These are phyloP conservation scores for Myotis davidii DNA, from an alignment of 2,113 vertebrate genomes.

Conservation along the genomic window DNA sequence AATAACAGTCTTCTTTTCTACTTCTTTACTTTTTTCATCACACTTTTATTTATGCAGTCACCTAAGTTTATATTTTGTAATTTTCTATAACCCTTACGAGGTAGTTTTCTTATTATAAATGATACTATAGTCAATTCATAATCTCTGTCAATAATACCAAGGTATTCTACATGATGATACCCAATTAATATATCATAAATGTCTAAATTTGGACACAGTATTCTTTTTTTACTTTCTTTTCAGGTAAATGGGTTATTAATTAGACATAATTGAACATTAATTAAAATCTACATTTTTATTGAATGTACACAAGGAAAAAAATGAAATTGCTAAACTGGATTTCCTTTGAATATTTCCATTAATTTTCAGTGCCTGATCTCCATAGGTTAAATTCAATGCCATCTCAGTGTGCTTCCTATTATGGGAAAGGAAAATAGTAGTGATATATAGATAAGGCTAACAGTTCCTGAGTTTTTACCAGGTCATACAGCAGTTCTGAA, in stretches of 20 bases:
- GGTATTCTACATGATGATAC: neutral
- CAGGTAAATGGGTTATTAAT: neutral
- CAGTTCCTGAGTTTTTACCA: neutral
- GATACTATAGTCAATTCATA: neutral
- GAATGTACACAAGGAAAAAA: neutral
- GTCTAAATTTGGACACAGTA: neutral
- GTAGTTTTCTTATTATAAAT: neutral
- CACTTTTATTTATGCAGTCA: neutral
- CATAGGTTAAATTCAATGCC: neutral
- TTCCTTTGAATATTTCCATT: slow-evolving; percentile 1
- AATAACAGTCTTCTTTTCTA: neutral
- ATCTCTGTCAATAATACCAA: neutral
- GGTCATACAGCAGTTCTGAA: neutral
- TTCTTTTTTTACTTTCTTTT: slow-evolving; percentile 35
- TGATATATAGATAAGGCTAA: neutral
- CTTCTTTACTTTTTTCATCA: neutral
- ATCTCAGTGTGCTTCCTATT: neutral
- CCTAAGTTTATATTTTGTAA: neutral
- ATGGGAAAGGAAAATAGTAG: neutral
- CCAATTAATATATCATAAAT: neutral
- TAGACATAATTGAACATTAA: neutral
- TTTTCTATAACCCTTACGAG: neutral
- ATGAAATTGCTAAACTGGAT: neutral
- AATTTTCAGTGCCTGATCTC: neutral
- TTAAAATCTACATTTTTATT: neutral